Percentiles rank a stretch among this genome's conserved stretches.
These are phyloP conservation scores for Seira ritae DNA, from an alignment of 2,888 invertebrate genomes.

Conservation along the genomic window DNA sequence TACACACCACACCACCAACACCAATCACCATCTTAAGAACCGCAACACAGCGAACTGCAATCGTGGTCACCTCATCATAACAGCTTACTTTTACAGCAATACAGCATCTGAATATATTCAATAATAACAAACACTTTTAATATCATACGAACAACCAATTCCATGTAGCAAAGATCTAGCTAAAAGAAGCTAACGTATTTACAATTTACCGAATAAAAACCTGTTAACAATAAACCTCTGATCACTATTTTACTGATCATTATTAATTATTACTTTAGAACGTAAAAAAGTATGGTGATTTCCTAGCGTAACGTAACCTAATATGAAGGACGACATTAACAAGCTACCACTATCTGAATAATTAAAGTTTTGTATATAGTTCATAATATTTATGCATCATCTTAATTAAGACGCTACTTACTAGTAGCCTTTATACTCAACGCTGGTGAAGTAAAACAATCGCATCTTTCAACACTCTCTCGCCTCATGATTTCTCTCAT, in stretches of 20 bases:
- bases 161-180: conserved; percentile 18
- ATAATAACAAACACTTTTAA: conserved; percentile 61
- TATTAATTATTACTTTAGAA: conserved; percentile 27
- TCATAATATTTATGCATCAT: conserved; percentile 2
- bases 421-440: conserved; percentile 50
- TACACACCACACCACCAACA: conserved; percentile 36
- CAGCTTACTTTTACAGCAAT: conserved; percentile 69
- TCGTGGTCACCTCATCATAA: conserved; percentile 70
- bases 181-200: not conserved
- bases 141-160: conserved; percentile 40
- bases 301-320: conserved; percentile 19
- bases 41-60: conserved; percentile 69
- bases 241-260: not conserved
- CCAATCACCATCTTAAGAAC: conserved; percentile 64
- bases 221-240: conserved; percentile 27
- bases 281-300: conserved; percentile 48
- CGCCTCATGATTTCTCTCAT: conserved; percentile 8
- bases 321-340: too few relatives aligned
- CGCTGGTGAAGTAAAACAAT: conserved; percentile 45
- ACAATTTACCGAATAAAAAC: not conserved
- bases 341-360: too few relatives aligned
- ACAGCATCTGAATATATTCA: conserved; percentile 69
- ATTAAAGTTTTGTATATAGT: too few relatives aligned
- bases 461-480: conserved; percentile 10
- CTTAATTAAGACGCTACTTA: conserved; percentile 54